Evolutionary conservation across 2,113 vertebrate species (phyloP), one percentile per base, ranked within the genome.

Genomic region (Sceloporus tristichus): DNA sequence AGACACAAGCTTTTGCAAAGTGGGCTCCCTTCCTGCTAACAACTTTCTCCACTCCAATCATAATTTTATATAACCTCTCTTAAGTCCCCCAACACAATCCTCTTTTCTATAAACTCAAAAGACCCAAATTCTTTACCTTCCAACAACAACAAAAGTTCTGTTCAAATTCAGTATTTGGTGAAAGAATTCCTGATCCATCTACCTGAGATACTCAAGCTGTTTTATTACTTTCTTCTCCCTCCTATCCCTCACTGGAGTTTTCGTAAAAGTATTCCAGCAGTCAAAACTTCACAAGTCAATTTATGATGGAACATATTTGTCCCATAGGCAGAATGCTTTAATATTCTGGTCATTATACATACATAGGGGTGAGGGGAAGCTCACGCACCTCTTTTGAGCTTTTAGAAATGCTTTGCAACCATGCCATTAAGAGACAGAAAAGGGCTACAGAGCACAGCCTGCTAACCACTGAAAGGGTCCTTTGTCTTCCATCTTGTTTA

Each of bases 401-500:
- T 95, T 94, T 80, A 88, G 87, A 94, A 87, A 92, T 90, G 87
- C 93, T 96, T 96, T 95, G 96, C 96, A 94, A 95, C 96, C 90
- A 8, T 88, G 95, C 95, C 95, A 94, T 97, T 97, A 87, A 91
- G 92, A 92, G 91, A 96, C 92, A 97, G 96, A 97, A 97, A 62
- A 97, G 94, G 91, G 89, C 95, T 91, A 95, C 56, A 97, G 95
- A 97, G 93, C 91, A 88, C 85, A 92, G 93, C 94, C 94, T 89
- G 92, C 93, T 94, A 88, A 78, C 90, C 25, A 90, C 87, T 98
- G 97, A 99, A 99, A 97, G 96, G 94, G 92, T 91, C 96, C 97
- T 98, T 99, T 99, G 98, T 99, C 97, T 96, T 91, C 90, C 59
- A 91, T 66, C 96, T 95, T 98, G 97, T 98, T 98, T 98, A 96